These are phyloP conservation scores for Proctacanthus coquilletti DNA, from an alignment of 1,140 invertebrate genomes.

Conservation along the genomic window DNA sequence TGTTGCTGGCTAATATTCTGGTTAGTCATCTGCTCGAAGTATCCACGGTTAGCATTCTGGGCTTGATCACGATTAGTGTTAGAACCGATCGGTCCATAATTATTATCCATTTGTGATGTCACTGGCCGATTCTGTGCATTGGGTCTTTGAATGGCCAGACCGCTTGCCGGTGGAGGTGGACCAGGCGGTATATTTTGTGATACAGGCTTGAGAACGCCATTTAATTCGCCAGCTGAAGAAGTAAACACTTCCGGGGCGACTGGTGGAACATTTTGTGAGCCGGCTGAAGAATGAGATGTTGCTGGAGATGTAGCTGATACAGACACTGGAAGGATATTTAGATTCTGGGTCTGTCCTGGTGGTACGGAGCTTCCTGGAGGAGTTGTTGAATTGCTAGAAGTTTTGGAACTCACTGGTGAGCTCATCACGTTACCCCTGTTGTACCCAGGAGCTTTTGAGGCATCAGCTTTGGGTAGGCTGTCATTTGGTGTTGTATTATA, in stretches of 20 bases:
- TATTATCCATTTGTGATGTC: slow-evolving; percentile 4
- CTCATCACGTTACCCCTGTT: slow-evolving; percentile 49
- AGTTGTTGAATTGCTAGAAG: slow-evolving; percentile 37
- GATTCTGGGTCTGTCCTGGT: slow-evolving; percentile 14
- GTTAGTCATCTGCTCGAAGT: slow-evolving; percentile 12
- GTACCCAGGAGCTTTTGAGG: slow-evolving; percentile 68
- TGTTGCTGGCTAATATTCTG: slow-evolving; percentile 7
- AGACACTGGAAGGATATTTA: slow-evolving; percentile 18
- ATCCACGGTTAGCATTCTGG: slow-evolving; percentile 6
- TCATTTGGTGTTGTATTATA: slow-evolving; percentile 29
- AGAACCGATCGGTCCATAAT: slow-evolving; percentile 17
- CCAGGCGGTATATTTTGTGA: neutral
- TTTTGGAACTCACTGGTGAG: slow-evolving; percentile 52
- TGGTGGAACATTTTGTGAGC: neutral
- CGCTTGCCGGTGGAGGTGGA: slow-evolving; percentile 7
- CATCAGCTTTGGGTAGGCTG: slow-evolving; percentile 48
- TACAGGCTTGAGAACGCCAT: neutral
- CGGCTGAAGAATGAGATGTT: too few relatives aligned
- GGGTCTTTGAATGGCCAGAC: slow-evolving; percentile 11
- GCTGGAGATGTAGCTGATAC: too few relatives aligned
- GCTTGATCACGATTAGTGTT: slow-evolving; percentile 7
- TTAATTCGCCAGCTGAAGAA: neutral
- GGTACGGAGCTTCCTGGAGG: slow-evolving; percentile 25
- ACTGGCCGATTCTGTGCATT: slow-evolving; percentile 3
- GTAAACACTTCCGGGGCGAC: neutral